These are phyloP conservation scores for Xestia sexstrigata DNA, from an alignment of 2,888 invertebrate genomes.

Conservation along the genomic window DNA sequence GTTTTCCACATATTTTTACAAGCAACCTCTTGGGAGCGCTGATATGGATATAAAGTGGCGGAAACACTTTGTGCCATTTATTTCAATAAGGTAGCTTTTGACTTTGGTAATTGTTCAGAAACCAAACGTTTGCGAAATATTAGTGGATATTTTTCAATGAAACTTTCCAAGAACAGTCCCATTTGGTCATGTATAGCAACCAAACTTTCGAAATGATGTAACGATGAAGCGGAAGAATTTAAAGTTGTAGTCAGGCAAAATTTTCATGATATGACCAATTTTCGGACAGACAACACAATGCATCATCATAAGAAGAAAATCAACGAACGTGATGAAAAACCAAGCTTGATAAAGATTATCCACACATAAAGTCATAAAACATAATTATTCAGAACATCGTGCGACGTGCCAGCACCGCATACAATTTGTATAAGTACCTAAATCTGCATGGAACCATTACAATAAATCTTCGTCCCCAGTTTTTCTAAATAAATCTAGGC, in stretches of 20 bases:
- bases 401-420: constrained; percentile 1
- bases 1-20: constrained; percentile 43
- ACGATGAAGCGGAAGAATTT: neutral
- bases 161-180: neutral
- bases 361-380: neutral
- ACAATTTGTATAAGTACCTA: constrained; percentile 34
- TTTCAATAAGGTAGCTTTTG: constrained; percentile 43
- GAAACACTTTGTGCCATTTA: constrained; percentile 46
- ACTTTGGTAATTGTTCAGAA: constrained; percentile 15
- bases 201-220: neutral
- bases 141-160: neutral
- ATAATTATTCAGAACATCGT: constrained; percentile 11
- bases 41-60: constrained; percentile 44
- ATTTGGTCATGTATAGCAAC: neutral
- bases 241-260: neutral
- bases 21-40: constrained; percentile 12
- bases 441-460: constrained; percentile 47
- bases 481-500: constrained; percentile 51
- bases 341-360: neutral
- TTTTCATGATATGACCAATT: neutral
- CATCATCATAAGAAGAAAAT: neutral
- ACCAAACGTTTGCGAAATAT: neutral
- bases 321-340: constrained; percentile 1
- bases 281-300: neutral
- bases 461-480: constrained; percentile 42